A percentile compares a stretch with the other conserved stretches of the same genome.
These are phyloP conservation scores for Hepsetus odoe DNA, from an alignment of 2,113 vertebrate genomes.

Conservation along the genomic window DNA sequence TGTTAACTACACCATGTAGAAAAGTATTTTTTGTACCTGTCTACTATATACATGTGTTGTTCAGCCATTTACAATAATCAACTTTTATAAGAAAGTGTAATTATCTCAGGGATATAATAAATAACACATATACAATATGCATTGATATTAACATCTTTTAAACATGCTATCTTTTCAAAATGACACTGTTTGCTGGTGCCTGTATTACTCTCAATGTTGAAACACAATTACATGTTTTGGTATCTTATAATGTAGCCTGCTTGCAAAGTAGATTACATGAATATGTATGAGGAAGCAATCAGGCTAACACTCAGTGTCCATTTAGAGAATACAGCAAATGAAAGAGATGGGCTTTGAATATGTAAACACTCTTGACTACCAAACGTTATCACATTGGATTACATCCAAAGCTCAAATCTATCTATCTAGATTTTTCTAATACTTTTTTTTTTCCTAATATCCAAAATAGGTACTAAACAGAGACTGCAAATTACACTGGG, in stretches of 20 bases:
- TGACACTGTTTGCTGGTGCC: constrained; percentile 14
- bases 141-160: not conserved
- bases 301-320: constrained; percentile 50
- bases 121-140: too few species aligned
- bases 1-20: too few species aligned
- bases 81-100: too few species aligned
- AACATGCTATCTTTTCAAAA: not conserved
- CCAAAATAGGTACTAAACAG: too few species aligned
- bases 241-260: constrained; percentile 40
- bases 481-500: too few species aligned
- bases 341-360: constrained; percentile 55
- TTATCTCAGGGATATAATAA: too few species aligned
- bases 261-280: constrained; percentile 48
- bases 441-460: too few species aligned
- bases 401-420: constrained; percentile 50
- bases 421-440: too few species aligned
- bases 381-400: constrained; percentile 47
- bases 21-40: too few species aligned
- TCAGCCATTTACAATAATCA: too few species aligned
- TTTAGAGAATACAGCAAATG: constrained; percentile 51
- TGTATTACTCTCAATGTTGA: constrained; percentile 13
- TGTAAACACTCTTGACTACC: constrained; percentile 44
- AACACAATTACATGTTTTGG: constrained; percentile 35
- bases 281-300: constrained; percentile 55
- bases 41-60: too few species aligned